Conservation (phyloP, 2,113 vertebrate genomes). For the Opisthocomus hoazin region DNA sequence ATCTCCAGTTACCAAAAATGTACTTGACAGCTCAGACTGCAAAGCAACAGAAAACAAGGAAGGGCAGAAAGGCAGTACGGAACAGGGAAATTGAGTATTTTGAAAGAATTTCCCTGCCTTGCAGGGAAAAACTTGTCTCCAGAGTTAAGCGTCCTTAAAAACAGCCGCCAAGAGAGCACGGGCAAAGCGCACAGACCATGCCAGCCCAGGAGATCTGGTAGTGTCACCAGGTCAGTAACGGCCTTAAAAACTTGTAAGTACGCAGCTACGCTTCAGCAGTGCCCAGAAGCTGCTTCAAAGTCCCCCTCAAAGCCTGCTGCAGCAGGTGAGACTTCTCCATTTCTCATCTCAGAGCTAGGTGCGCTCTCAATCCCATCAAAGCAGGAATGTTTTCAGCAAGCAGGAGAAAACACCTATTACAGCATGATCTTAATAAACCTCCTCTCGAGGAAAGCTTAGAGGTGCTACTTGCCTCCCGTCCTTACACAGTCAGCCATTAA, state of each 20-base stretch:
- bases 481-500: not conserved
- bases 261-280: not conserved
- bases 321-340: not conserved
- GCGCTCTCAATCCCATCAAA: not conserved
- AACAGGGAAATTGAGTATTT: not conserved
- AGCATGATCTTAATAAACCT: not conserved
- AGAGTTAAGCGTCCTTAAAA: not conserved
- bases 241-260: not conserved
- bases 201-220: not conserved
- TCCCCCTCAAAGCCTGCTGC: not conserved
- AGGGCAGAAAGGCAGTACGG: not conserved
- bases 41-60: slow-evolving; percentile 9
- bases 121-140: not conserved
- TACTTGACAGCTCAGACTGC: not conserved
- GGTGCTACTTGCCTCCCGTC: not conserved
- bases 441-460: not conserved
- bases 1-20: not conserved
- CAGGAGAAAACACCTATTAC: not conserved
- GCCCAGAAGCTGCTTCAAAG: not conserved
- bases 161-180: not conserved
- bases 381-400: not conserved
- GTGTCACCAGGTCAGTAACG: not conserved
- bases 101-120: not conserved
- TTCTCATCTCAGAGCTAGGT: not conserved
- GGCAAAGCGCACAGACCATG: not conserved